Percentiles rank a stretch among this genome's conserved stretches.
These are phyloP conservation scores for Heterohyrax brucei DNA, from an alignment of 2,797 vertebrate genomes.

Conservation along the genomic window DNA sequence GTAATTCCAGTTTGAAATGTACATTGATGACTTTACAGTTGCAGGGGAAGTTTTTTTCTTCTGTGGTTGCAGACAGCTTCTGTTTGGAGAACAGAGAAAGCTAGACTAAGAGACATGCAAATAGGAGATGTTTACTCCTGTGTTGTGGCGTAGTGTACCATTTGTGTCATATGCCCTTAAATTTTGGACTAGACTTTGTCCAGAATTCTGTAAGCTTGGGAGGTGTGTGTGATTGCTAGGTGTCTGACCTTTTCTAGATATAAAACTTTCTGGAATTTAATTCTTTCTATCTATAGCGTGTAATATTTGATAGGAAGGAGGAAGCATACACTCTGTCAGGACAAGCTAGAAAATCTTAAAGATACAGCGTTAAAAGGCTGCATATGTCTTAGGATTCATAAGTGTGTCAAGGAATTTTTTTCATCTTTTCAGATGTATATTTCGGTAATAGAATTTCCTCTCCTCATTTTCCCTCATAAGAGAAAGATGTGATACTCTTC, in stretches of 20 bases:
- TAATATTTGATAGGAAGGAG: not conserved
- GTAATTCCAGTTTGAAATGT: conserved; percentile 59
- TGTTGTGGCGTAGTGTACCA: conserved; percentile 39
- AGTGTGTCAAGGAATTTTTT: conserved; percentile 27
- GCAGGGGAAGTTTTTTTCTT: not conserved
- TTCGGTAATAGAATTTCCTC: conserved; percentile 52
- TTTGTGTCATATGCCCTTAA: conserved; percentile 34
- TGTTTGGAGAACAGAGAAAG: conserved; percentile 64
- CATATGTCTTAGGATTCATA: conserved; percentile 45
- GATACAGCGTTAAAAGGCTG: not conserved
- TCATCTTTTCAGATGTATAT: conserved; percentile 6
- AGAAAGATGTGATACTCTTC: conserved; percentile 41
- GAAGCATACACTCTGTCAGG: not conserved
- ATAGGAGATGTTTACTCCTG: conserved; percentile 42
- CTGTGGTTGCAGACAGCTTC: not conserved
- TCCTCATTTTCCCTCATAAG: conserved; percentile 55
- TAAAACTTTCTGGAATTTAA: conserved; percentile 55
- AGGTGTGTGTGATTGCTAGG: not conserved
- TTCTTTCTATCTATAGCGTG: not conserved
- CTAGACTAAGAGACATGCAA: conserved; percentile 49
- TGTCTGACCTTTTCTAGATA: conserved; percentile 64
- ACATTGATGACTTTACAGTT: not conserved
- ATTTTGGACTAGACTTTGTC: conserved; percentile 43
- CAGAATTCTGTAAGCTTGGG: conserved; percentile 23
- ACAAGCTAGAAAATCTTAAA: conserved; percentile 19